These are phyloP conservation scores for Neodiprion virginianus DNA, from an alignment of 1,140 invertebrate genomes.

Conservation along the genomic window DNA sequence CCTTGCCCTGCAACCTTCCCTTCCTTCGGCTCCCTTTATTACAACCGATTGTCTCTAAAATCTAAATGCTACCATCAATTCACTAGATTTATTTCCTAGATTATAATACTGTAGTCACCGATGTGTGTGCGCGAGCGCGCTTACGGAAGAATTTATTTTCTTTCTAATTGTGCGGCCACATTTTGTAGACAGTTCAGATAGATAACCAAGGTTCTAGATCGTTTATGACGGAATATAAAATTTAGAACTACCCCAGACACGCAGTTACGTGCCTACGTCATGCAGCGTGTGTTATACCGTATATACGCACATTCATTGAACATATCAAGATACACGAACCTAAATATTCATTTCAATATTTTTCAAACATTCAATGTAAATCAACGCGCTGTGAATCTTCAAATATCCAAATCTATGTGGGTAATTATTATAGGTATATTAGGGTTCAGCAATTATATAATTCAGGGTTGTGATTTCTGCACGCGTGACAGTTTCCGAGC, in stretches of 20 bases:
- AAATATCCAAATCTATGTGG: too few species aligned
- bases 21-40: constrained; percentile 9
- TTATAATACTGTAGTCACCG: not conserved
- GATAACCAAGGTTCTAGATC: not conserved
- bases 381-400: too few species aligned
- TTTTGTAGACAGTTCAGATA: not conserved
- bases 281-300: too few species aligned
- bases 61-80: constrained; percentile 13
- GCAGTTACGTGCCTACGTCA: too few species aligned
- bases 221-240: constrained; percentile 1
- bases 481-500: too few species aligned
- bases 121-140: not conserved
- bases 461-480: too few species aligned
- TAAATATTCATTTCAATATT: too few species aligned
- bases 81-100: constrained; percentile 9
- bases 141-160: constrained; percentile 2
- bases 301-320: too few species aligned
- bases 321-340: too few species aligned
- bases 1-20: not conserved
- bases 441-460: too few species aligned
- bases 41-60: constrained; percentile 10
- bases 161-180: not conserved
- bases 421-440: too few species aligned
- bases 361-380: too few species aligned
- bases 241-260: not conserved